Percentiles rank a stretch among this genome's conserved stretches.
Conservation (phyloP, 2,888 invertebrate species). For the Agrochola litura region DNA sequence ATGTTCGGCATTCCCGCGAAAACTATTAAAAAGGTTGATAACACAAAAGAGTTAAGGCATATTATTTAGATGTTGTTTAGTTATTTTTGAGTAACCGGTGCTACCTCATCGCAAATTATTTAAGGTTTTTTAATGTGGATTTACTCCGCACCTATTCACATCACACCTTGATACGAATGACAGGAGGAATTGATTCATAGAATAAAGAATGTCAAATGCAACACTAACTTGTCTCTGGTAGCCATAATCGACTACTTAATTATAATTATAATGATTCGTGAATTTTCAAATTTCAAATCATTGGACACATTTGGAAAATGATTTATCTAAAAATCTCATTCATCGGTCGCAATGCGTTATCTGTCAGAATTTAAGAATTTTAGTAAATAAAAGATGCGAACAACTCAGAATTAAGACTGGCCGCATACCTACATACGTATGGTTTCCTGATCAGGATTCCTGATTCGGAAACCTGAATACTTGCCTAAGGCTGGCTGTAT, state of each 20-base stretch:
- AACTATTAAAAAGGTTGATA: slow-evolving; percentile 75
- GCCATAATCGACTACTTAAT: slow-evolving; percentile 24
- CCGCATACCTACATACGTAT: too few species aligned
- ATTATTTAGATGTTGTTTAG: slow-evolving; percentile 81
- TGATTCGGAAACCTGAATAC: too few species aligned
- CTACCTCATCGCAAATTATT: slow-evolving; percentile 86
- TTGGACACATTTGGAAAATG: background rate
- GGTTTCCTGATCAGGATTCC: too few species aligned
- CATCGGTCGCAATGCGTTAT: too few species aligned
- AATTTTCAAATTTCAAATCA: too few species aligned
- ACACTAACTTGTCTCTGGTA: slow-evolving; percentile 52
- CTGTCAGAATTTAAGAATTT: background rate
- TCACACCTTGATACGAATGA: slow-evolving; percentile 77
- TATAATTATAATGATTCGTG: too few species aligned
- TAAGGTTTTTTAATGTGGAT: slow-evolving; percentile 71
- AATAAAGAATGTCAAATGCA: slow-evolving; percentile 56
- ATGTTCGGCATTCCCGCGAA: slow-evolving; percentile 87
- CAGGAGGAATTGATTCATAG: slow-evolving; percentile 49
- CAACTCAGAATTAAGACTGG: background rate
- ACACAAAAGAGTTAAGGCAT: slow-evolving; percentile 87
- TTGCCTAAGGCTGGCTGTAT: too few species aligned
- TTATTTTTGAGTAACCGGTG: slow-evolving; percentile 75
- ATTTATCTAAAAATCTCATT: background rate
- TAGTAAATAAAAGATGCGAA: background rate
- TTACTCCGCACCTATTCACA: slow-evolving; percentile 73